Evolutionary conservation across 1,140 invertebrate species (phyloP).

Genomic region (Bradynema listronoti): DNA sequence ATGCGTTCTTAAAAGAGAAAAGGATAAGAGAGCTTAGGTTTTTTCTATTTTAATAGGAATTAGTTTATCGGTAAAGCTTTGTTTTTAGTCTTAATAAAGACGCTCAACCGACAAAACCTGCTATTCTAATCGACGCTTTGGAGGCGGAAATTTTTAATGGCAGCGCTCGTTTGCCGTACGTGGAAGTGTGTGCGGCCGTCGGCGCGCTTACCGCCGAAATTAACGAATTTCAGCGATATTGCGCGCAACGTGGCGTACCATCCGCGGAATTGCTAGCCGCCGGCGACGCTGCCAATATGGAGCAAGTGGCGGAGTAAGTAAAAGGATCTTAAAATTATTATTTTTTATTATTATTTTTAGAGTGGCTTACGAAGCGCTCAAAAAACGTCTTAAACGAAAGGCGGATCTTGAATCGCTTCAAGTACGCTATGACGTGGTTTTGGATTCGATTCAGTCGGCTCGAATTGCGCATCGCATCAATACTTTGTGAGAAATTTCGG

Average conservation of each 20-base stretch:
- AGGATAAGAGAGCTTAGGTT: too few species aligned
- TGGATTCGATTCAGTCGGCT: constrained; percentile 33
- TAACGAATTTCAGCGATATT: constrained; percentile 42
- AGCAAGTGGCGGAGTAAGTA: constrained; percentile 31
- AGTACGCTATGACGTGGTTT: constrained; percentile 24
- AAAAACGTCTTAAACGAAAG: constrained; percentile 13
- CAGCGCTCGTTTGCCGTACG: too few species aligned
- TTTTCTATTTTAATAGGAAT: too few species aligned
- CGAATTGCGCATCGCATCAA: constrained; percentile 36
- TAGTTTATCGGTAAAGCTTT: too few species aligned
- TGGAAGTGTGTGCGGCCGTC: constrained; percentile 19
- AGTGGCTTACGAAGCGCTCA: constrained; percentile 23
- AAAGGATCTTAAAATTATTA: not conserved
- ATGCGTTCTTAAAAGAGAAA: too few species aligned
- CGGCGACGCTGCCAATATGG: constrained; percentile 15
- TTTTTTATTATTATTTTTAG: constrained; percentile 28
- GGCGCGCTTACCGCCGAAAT: constrained; percentile 33
- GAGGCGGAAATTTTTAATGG: too few species aligned
- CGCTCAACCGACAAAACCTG: not conserved
- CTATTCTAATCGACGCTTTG: not conserved
- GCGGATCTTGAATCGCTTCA: constrained; percentile 28
- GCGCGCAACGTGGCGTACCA: constrained; percentile 34
- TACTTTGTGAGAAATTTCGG: constrained; percentile 18
- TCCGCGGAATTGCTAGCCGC: constrained; percentile 7
- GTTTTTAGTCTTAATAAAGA: too few species aligned